phyloP scores from a whole-genome alignment of 2,113 vertebrate species.

The Spea multiplicata region DNA sequence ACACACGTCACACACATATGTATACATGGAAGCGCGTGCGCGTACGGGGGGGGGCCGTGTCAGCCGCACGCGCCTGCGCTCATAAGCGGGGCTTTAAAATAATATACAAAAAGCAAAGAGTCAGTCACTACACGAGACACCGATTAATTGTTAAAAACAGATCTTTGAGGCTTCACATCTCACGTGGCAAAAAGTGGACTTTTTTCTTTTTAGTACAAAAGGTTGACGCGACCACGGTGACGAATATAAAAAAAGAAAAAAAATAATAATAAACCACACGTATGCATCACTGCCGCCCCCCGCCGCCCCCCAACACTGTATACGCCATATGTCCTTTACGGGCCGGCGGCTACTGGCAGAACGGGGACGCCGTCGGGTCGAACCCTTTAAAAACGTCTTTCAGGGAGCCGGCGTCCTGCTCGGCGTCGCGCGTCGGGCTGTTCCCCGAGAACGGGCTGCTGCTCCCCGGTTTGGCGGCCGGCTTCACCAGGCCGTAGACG shows the following conservation, averaged over 20 bases:
- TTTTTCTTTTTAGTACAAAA: conserved; percentile 53
- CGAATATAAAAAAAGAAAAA: conserved; percentile 11
- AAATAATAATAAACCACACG: too few species aligned
- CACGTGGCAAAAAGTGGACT: conserved; percentile 42
- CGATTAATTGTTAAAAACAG: conserved; percentile 45
- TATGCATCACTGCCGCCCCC: not conserved
- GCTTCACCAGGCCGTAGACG: conserved; percentile 81
- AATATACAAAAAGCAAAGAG: conserved; percentile 27
- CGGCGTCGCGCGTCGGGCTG: conserved; percentile 77
- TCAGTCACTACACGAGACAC: conserved; percentile 33
- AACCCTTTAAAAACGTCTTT: conserved; percentile 97
- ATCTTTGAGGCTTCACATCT: conserved; percentile 20
- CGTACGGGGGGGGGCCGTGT: too few species aligned
- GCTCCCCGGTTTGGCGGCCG: conserved; percentile 68
- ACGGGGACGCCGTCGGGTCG: conserved; percentile 91
- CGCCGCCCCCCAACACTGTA: not conserved
- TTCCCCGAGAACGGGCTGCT: conserved; percentile 83
- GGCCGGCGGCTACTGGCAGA: conserved; percentile 79
- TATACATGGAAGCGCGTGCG: not conserved
- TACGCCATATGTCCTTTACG: not conserved
- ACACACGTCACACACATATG: not conserved
- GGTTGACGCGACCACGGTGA: conserved; percentile 49
- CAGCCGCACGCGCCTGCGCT: not conserved
- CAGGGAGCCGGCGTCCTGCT: conserved; percentile 84
- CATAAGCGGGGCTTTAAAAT: conserved; percentile 22